Evolutionary conservation across 2,113 vertebrate genomes (phyloP).

Genomic region (Carlito syrichta): DNA sequence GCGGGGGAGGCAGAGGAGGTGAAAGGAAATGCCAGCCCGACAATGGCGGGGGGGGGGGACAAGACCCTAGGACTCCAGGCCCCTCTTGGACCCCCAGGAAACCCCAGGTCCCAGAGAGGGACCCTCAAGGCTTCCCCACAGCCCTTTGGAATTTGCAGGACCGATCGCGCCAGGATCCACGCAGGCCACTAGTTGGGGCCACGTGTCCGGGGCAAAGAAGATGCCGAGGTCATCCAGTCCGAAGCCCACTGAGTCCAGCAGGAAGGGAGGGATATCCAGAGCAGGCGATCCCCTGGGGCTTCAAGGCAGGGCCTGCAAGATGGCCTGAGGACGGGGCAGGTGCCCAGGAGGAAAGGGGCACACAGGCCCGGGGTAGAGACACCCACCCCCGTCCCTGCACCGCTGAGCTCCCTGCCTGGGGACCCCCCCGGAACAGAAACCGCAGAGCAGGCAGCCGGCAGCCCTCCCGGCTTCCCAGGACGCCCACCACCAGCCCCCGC

Average conservation of each 20-base stretch:
- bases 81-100: not conserved
- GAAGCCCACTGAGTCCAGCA: fast-evolving
- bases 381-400: not conserved
- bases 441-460: not conserved
- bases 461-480: constrained; percentile 2
- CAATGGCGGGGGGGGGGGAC: not conserved
- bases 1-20: not conserved
- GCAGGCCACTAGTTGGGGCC: not conserved
- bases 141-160: not conserved
- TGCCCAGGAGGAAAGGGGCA: not conserved
- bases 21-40: constrained; percentile 48
- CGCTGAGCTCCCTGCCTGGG: not conserved
- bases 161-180: fast-evolving
- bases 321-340: fast-evolving
- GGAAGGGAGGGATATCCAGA: too few species aligned
- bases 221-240: not conserved
- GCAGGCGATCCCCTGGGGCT: not conserved
- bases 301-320: fast-evolving
- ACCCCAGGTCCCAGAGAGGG: not conserved
- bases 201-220: not conserved
- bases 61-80: not conserved
- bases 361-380: fast-evolving
- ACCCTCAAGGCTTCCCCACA: not conserved
- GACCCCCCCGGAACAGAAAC: constrained; percentile 36
- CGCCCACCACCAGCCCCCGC: constrained; percentile 28